phyloP scores from a whole-genome alignment of 2,888 invertebrate genomes.

The Mellilla xanthometata region DNA sequence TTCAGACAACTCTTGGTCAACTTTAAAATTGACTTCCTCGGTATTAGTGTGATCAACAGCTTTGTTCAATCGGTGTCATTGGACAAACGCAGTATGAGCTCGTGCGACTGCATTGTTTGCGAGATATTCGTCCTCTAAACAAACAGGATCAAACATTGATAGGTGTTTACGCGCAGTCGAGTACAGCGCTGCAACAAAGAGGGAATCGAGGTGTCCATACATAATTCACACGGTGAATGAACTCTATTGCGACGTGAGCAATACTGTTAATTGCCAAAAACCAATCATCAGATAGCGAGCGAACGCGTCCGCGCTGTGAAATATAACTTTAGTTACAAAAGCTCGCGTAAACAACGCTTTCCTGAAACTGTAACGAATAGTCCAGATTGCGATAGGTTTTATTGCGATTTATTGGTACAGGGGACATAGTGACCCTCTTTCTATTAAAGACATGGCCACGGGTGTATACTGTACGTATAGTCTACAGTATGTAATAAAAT shows the following conservation, averaged over 20 bases:
- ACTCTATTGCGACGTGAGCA: slow-evolving; percentile 77
- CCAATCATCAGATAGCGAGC: slow-evolving; percentile 82
- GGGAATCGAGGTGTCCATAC: slow-evolving; percentile 69
- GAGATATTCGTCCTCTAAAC: slow-evolving; percentile 21
- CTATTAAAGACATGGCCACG: too few relatives aligned
- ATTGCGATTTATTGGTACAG: slow-evolving; percentile 11
- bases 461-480: too few relatives aligned
- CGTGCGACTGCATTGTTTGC: slow-evolving; percentile 11
- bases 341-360: slow-evolving; percentile 40
- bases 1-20: slow-evolving; percentile 48
- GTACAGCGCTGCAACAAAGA: slow-evolving; percentile 63
- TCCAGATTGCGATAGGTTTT: slow-evolving; percentile 19
- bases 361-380: slow-evolving; percentile 29
- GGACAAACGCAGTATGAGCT: background rate
- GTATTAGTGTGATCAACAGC: slow-evolving; percentile 27
- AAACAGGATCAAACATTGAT: slow-evolving; percentile 28
- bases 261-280: slow-evolving; percentile 83
- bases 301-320: slow-evolving; percentile 70
- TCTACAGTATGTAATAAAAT: too few relatives aligned
- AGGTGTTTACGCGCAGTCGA: slow-evolving; percentile 39
- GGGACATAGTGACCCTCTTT: background rate
- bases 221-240: slow-evolving; percentile 81
- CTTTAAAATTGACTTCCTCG: slow-evolving; percentile 38
- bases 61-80: slow-evolving; percentile 18
- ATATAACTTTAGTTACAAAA: slow-evolving; percentile 78